Conservation (phyloP, 2,113 vertebrate species). For the Turnix velox region DNA sequence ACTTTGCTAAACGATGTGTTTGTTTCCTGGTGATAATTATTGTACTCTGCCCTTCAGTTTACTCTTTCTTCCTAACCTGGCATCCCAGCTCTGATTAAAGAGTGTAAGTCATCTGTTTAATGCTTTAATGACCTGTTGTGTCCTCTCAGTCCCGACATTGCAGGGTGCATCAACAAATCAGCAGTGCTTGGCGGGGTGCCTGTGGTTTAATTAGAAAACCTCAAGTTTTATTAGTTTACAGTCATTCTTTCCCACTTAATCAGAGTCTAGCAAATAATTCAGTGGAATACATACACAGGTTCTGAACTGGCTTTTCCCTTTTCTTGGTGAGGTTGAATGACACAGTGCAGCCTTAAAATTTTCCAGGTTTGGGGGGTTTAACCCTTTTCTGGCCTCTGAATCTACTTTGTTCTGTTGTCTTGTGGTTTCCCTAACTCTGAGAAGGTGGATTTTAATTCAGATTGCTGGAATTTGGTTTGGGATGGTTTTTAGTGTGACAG, state of each 20-base stretch:
- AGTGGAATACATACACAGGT: background rate
- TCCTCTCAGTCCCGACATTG: conserved; percentile 48
- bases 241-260: conserved; percentile 55
- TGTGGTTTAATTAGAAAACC: conserved; percentile 59
- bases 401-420: background rate
- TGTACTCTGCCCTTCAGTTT: conserved; percentile 40
- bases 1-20: background rate
- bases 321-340: background rate
- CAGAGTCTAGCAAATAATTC: conserved; percentile 52
- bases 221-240: conserved; percentile 64
- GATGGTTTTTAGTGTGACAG: background rate
- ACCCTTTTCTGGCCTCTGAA: background rate
- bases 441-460: background rate
- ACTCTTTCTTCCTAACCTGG: conserved; percentile 17
- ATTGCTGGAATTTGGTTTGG: background rate
- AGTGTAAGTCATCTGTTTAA: conserved; percentile 48
- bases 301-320: background rate
- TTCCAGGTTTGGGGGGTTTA: background rate
- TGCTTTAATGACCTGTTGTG: conserved; percentile 53
- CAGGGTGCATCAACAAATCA: conserved; percentile 55
- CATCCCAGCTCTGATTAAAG: conserved; percentile 56
- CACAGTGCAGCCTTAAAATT: background rate
- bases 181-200: conserved; percentile 34
- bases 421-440: background rate
- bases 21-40: conserved; percentile 50